Percentiles rank a stretch among this genome's conserved stretches.
Evolutionary conservation across 2,888 invertebrate species (phyloP).

Genomic region (Hololepta plana): DNA sequence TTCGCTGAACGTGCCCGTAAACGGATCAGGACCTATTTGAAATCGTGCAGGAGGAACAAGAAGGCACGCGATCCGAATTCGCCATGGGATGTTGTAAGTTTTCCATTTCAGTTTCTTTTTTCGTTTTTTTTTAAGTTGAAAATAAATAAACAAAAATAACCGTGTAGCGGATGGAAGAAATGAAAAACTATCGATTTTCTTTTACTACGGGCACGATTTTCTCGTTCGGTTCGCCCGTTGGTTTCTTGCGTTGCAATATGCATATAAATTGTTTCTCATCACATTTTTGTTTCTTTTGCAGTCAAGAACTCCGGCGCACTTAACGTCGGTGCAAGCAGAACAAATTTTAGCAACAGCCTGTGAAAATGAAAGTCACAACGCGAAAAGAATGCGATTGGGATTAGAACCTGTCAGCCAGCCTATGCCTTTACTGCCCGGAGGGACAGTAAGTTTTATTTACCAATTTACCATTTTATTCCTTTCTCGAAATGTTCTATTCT

Average conservation of each 20-base stretch:
- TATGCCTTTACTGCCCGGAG: slow-evolving; percentile 56
- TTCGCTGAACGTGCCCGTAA: slow-evolving; percentile 90
- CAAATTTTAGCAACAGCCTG: slow-evolving; percentile 90
- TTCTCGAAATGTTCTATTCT: too few relatives aligned
- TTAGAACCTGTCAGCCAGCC: slow-evolving; percentile 88
- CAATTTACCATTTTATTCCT: too few relatives aligned
- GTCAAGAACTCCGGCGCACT: slow-evolving; percentile 92
- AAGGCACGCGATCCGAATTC: slow-evolving; percentile 67
- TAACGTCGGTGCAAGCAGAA: slow-evolving; percentile 92
- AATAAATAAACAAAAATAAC: too few relatives aligned
- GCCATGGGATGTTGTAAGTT: slow-evolving; percentile 75
- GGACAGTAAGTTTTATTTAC: slow-evolving; percentile 37
- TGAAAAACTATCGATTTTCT: too few relatives aligned
- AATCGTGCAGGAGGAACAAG: slow-evolving; percentile 89
- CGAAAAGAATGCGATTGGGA: slow-evolving; percentile 90
- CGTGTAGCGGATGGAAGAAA: too few relatives aligned
- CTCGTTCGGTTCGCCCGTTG: too few relatives aligned
- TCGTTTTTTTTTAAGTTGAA: too few relatives aligned
- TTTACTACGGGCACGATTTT: too few relatives aligned
- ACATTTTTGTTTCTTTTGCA: too few relatives aligned
- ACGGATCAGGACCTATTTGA: slow-evolving; percentile 85
- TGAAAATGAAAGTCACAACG: slow-evolving; percentile 94
- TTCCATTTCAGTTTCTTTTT: too few relatives aligned
- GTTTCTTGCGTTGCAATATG: too few relatives aligned
- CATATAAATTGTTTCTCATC: too few relatives aligned